Evolutionary conservation across 2,797 vertebrate genomes (phyloP).

Genomic region (Rhodeus uyekii): DNA sequence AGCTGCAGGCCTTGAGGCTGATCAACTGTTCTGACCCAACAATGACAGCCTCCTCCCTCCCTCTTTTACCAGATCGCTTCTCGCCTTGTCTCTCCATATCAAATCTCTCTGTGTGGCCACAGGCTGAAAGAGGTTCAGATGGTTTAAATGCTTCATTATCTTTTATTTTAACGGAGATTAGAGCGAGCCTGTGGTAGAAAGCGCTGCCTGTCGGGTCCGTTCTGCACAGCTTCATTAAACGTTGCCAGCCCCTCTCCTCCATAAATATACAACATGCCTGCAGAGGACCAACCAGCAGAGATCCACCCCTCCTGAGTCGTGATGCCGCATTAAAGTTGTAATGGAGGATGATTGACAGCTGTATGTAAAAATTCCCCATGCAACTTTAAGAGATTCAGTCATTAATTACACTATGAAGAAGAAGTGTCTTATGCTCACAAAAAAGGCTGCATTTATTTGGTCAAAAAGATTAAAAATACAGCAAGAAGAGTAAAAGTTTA

Average conservation of each 20-base stretch:
- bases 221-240: slow-evolving; percentile 37
- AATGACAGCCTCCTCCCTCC: slow-evolving; percentile 57
- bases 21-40: slow-evolving; percentile 63
- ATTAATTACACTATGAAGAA: too few relatives aligned
- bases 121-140: slow-evolving; percentile 56
- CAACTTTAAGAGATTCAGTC: too few relatives aligned
- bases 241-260: not conserved
- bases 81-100: slow-evolving; percentile 64
- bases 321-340: slow-evolving; percentile 11
- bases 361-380: not conserved
- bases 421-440: too few relatives aligned
- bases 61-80: slow-evolving; percentile 69
- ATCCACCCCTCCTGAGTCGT: slow-evolving; percentile 5
- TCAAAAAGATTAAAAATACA: too few relatives aligned
- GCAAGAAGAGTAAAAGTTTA: too few relatives aligned
- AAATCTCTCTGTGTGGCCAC: slow-evolving; percentile 58
- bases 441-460: too few relatives aligned
- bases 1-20: slow-evolving; percentile 58
- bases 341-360: slow-evolving; percentile 24
- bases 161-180: slow-evolving; percentile 77
- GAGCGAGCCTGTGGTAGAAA: slow-evolving; percentile 61
- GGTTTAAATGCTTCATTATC: slow-evolving; percentile 77
- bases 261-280: slow-evolving; percentile 47
- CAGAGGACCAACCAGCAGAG: slow-evolving; percentile 32
- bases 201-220: slow-evolving; percentile 49